Base-by-base conservation (phyloP, 2,888 invertebrate species). In the Gortyna flavago region DNA sequence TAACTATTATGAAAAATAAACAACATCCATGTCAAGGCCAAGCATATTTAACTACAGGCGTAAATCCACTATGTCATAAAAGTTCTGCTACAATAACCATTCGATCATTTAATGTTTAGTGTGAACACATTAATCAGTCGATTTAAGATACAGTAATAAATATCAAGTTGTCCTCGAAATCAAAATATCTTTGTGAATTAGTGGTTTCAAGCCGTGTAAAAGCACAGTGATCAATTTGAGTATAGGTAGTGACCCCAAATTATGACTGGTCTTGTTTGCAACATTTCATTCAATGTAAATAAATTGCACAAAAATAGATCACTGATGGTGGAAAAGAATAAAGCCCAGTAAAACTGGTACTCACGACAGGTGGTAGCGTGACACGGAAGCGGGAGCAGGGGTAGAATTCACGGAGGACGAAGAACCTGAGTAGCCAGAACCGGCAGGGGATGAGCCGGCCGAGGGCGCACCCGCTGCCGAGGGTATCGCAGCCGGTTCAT, bases 401-500 rank as follows among this genome's bases (percentile, higher is more conserved):
- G 95, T 93, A 72, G 97, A 97, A 92, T 95, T 96, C 96, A 96
- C 96, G 96, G 96, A 96, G 96, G 97, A 97, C 92, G 97, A 97
- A 93, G 97, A 97, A 94, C 97, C 97, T 92, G 97, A 97, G 95
- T 97, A 97, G 92, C 97, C 97, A 90, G 97, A 97, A 95, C 96
- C 97, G 92, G 97, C 96, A 87, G 97, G 96, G 88, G 96, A 96
- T 85, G 96, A 95, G 91, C 96, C 97, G 93, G 97, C 97, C 93
- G 97, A 96, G 88, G 97, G 96, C 91, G 96, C 97, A 90, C 96
- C 96, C 93, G 95, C 95, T 91, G 96, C 95, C 95, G 97, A 96
- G 94, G 97, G 97, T 95, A 97, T 97, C 96, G 97, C 97, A 91
- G 97, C 97, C 91, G 99, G 99, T 96, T 99, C 99, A 97, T 99